Base-by-base conservation (phyloP, 2,113 vertebrate genomes). In the Eolophus roseicapilla region DNA sequence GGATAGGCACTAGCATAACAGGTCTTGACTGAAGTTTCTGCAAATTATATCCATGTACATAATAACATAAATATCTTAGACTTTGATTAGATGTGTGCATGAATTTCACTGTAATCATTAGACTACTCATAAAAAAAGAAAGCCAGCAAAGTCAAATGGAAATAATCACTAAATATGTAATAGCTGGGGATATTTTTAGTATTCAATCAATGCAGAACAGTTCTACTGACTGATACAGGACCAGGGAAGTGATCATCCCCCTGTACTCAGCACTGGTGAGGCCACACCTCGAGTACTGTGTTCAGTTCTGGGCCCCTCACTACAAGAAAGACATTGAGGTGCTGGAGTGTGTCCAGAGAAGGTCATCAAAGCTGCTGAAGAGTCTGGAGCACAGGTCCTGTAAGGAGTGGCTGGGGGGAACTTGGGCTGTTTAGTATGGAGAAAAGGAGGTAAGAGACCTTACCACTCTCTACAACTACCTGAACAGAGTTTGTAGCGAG, bases 181-280 rank as follows among this genome's bases (percentile, higher is more conserved):
- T 20, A 44, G 24, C 47, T 52, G 25, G 17, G 21, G 29, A 46
- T 53, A 28, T 59, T 76, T 81, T 70, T 44, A 70, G 28, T 52
- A 65, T 57, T 59, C 12, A 6, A 4, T 52, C 63, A 70, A 59
- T 52, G 62, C 59, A 73, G 57, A 82, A 46, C 20, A n/a, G 21
- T 41, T 53, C 44, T 50, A 23, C 10, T 52, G 13, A 41, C 28
- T 21, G 27, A 64, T 65, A 46, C 20, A 65, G 57, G 25, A 46
- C 5, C 8, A 59, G 15, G 27, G 64, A 37, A 50, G 35, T 2
- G 10, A 59, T 23, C 3, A 1, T 20, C 2, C 1, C 2, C 33
- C 23, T 39, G 10, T 29, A 59, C 18, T 85, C 1, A 0, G 31
- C 65, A 50, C 43, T 71, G 8, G 21, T 73, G 41, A 55, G 49